Evolutionary conservation across 2,797 vertebrate genomes (phyloP).

Genomic region (Tiaroga cobitis): DNA sequence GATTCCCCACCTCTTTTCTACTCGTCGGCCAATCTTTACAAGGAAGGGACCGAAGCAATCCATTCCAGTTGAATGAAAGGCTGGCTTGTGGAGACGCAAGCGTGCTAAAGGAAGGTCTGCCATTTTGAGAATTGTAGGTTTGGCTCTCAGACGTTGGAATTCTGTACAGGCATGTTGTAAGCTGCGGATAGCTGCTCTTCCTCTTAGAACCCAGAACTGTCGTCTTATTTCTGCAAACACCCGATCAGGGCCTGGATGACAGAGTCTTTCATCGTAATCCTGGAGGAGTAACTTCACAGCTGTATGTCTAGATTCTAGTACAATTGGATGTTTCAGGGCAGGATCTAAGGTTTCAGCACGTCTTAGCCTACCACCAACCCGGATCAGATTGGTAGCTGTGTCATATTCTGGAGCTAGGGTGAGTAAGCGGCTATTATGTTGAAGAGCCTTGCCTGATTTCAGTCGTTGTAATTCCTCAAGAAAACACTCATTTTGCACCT

Average conservation of each 20-base stretch:
- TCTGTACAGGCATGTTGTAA: not conserved
- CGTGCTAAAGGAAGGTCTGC: not conserved
- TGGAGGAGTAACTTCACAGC: slow-evolving; percentile 2
- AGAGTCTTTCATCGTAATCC: not conserved
- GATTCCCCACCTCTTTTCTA: not conserved
- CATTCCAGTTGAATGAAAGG: not conserved
- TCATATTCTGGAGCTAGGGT: not conserved
- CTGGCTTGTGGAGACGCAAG: not conserved
- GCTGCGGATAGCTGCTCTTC: not conserved
- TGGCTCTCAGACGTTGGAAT: not conserved
- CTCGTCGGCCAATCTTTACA: not conserved
- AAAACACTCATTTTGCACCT: not conserved
- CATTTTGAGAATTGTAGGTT: not conserved
- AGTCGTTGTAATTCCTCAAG: not conserved
- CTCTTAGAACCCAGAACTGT: slow-evolving; percentile 25
- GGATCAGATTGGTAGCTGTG: not conserved
- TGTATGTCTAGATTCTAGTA: slow-evolving; percentile 16
- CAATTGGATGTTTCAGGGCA: not conserved
- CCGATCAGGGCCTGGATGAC: slow-evolving; percentile 13
- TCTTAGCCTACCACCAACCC: not conserved
- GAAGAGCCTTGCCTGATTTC: not conserved
- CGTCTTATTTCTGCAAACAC: slow-evolving; percentile 23
- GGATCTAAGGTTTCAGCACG: not conserved
- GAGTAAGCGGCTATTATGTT: not conserved
- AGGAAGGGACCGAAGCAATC: not conserved